Evolutionary conservation across 2,888 invertebrate species (phyloP).

Genomic region (Calliopum simillimum): DNA sequence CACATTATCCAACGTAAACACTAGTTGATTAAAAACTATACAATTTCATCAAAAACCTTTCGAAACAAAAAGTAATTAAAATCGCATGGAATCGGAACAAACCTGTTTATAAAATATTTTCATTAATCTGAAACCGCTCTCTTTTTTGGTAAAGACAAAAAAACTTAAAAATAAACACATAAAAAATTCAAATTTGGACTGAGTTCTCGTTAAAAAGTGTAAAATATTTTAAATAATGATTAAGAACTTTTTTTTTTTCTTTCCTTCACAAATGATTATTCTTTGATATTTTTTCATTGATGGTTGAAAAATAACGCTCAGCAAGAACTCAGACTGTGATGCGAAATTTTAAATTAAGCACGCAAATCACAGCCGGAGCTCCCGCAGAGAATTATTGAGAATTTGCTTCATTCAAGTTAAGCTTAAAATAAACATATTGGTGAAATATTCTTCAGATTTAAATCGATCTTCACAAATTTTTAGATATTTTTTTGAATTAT

Average conservation of each 20-base stretch:
- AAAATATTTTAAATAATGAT: constrained; percentile 22
- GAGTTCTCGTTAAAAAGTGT: constrained; percentile 57
- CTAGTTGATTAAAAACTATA: too few species aligned
- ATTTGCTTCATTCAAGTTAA: neutral
- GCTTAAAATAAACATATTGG: too few species aligned
- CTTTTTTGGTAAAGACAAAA: constrained; percentile 26
- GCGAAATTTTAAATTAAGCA: constrained; percentile 70
- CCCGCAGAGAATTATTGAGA: constrained; percentile 70
- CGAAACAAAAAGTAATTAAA: too few species aligned
- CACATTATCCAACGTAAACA: too few species aligned
- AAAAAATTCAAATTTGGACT: constrained; percentile 62
- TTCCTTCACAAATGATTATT: too few species aligned
- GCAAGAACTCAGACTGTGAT: constrained; percentile 98
- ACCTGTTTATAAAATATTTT: too few species aligned
- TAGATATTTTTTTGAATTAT: neutral
- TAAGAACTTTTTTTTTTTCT: constrained; percentile 31
- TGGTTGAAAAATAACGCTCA: constrained; percentile 70
- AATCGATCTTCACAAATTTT: neutral
- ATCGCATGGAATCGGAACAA: too few species aligned
- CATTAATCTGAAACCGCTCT: too few species aligned
- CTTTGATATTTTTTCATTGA: constrained; percentile 21
- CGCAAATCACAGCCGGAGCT: constrained; percentile 86
- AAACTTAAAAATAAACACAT: constrained; percentile 33
- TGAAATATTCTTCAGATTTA: too few species aligned
- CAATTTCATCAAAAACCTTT: too few species aligned